phyloP scores from a whole-genome alignment of 2,113 vertebrate species.

The Strigops habroptila region DNA sequence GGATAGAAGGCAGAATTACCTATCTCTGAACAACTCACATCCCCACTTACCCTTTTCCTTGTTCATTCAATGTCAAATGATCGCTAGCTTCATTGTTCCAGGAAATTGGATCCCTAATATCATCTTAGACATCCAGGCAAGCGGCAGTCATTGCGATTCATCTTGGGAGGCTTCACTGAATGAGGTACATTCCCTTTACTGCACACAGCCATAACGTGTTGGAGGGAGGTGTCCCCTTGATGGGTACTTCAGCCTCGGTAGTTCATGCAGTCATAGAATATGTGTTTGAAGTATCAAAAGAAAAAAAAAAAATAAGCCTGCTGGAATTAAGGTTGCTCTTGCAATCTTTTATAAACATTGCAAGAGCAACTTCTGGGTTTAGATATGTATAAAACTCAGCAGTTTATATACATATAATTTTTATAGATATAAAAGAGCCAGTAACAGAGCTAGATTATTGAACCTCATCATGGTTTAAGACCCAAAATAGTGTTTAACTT shows the following conservation, averaged over 20 bases:
- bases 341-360: not conserved
- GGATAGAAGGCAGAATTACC: not conserved
- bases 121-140: conserved; percentile 84
- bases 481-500: not conserved
- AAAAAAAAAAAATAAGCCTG: not conserved
- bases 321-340: not conserved
- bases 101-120: conserved; percentile 75
- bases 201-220: not conserved
- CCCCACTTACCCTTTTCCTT: not conserved
- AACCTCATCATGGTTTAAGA: not conserved
- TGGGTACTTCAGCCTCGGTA: not conserved
- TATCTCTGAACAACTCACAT: not conserved
- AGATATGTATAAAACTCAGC: not conserved
- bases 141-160: conserved; percentile 81
- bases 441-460: not conserved
- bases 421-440: not conserved
- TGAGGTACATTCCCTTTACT: conserved; percentile 75
- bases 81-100: conserved; percentile 38
- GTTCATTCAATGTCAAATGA: not conserved
- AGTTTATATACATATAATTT: not conserved
- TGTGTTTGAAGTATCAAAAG: not conserved
- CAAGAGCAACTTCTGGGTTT: not conserved
- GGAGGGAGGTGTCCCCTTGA: not conserved
- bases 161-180: conserved; percentile 80
- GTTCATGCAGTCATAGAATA: not conserved